These are phyloP conservation scores for Malacoctenus gilli DNA, from an alignment of 2,797 vertebrate species.

Conservation along the genomic window DNA sequence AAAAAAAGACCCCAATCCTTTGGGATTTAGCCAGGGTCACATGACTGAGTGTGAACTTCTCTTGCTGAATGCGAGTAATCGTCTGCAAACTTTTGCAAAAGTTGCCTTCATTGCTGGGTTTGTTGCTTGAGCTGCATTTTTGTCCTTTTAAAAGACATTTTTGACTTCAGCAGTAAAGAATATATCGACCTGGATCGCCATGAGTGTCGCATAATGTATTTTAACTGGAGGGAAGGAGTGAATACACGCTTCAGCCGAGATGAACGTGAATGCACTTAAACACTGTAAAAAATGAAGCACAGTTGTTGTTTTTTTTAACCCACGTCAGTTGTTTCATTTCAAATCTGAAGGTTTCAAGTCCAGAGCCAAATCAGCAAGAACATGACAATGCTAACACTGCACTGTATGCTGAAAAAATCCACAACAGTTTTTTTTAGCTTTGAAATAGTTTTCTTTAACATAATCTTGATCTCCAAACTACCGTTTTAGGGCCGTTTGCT, in stretches of 20 bases:
- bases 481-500: conserved; percentile 5
- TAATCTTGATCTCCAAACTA: background rate
- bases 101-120: no score
- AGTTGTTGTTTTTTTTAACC: no score
- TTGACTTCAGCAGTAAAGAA: no score
- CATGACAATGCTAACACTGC: conserved; percentile 14
- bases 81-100: no score
- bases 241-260: background rate
- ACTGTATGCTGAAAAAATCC: conserved; percentile 1
- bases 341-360: conserved; percentile 28
- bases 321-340: conserved; percentile 14
- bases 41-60: no score
- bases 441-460: background rate
- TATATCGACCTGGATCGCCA: no score
- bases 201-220: background rate
- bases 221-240: background rate
- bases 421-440: background rate
- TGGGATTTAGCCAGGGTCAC: no score
- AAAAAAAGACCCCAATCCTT: no score
- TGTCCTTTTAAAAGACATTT: no score
- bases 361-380: conserved; percentile 17
- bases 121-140: no score
- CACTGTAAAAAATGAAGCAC: conserved; percentile 4
- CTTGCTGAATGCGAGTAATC: no score
- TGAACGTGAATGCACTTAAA: conserved; percentile 20